Percentiles rank a stretch among this genome's conserved stretches.
Conservation (phyloP, 2,113 vertebrate species). For the Cynoglossus semilaevis region DNA sequence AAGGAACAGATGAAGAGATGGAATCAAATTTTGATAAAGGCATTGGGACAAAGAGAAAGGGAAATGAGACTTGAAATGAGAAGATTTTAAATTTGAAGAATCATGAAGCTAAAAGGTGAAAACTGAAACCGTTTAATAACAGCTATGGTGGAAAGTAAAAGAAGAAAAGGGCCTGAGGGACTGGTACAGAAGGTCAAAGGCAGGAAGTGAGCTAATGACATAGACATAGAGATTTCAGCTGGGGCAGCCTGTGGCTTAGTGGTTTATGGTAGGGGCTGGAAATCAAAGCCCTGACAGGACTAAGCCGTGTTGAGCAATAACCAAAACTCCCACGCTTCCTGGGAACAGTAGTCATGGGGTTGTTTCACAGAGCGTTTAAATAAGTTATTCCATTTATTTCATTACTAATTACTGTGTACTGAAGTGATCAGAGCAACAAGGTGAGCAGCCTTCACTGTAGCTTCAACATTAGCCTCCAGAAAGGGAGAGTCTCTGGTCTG, state of each 20-base stretch:
- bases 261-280: no score
- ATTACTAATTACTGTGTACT: no score
- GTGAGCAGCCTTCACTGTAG: no score
- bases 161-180: background rate
- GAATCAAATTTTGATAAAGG: conserved; percentile 1
- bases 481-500: no score
- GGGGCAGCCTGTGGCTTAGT: conserved; percentile 27
- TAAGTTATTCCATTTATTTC: no score
- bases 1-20: conserved; percentile 1
- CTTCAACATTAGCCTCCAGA: no score
- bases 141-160: background rate
- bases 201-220: conserved; percentile 36
- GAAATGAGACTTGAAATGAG: background rate
- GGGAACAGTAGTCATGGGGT: no score
- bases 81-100: background rate
- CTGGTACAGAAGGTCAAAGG: conserved; percentile 7
- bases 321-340: no score
- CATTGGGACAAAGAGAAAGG: background rate
- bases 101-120: background rate
- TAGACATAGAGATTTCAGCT: conserved; percentile 50
- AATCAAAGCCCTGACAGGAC: no score
- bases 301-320: no score
- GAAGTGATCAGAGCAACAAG: no score
- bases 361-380: no score
- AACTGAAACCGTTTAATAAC: background rate